A percentile compares a stretch with the other conserved stretches of the same genome.
Evolutionary conservation across 2,113 vertebrate genomes (phyloP).

Genomic region (Mastomys natalensis): DNA sequence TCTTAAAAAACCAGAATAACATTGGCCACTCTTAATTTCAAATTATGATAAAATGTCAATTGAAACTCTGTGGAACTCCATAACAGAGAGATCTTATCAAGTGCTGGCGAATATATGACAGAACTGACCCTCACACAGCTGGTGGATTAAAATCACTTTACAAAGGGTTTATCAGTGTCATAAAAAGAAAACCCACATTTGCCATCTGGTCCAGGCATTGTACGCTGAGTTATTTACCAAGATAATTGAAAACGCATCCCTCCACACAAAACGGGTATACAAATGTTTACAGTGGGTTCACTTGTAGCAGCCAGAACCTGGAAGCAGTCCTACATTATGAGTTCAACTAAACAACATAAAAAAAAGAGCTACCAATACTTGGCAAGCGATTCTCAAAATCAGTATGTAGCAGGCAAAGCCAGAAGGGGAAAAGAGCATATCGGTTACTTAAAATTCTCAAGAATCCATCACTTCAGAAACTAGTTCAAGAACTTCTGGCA

Average conservation of each 20-base stretch:
- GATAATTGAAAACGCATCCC: background rate
- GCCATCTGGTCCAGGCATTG: background rate
- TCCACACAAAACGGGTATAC: background rate
- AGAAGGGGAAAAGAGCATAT: background rate
- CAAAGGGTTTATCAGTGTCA: background rate
- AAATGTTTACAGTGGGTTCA: conserved; percentile 18
- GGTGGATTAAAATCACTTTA: background rate
- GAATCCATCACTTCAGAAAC: conserved; percentile 16
- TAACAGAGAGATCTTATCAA: background rate
- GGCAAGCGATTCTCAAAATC: background rate
- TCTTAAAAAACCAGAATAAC: conserved; percentile 30
- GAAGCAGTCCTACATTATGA: background rate
- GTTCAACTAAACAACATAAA: background rate
- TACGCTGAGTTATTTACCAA: conserved; percentile 5
- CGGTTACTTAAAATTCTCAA: conserved; percentile 33
- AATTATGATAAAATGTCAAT: background rate
- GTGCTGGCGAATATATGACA: background rate
- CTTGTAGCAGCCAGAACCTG: conserved; percentile 9
- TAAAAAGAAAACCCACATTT: background rate
- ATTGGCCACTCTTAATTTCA: conserved; percentile 23
- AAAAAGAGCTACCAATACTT: background rate
- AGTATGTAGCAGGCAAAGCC: background rate
- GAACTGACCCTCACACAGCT: background rate
- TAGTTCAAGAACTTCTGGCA: conserved; percentile 14
- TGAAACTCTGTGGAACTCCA: background rate